Evolutionary conservation across 2,888 invertebrate genomes (phyloP).

Genomic region (Platerodrilus igneus): DNA sequence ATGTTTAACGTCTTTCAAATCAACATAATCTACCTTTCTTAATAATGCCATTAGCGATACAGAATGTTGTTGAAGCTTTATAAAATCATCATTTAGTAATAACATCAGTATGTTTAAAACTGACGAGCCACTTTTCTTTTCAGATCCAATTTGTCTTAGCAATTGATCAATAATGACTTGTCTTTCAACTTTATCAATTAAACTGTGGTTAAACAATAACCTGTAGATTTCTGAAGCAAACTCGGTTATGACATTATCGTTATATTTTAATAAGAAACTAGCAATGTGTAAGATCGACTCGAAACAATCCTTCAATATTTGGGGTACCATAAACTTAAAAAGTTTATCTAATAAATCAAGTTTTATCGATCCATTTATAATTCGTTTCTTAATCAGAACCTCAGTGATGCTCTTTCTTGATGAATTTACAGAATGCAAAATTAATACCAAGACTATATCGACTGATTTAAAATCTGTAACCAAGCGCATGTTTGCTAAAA

Average conservation of each 20-base stretch:
- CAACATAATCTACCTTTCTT: constrained; percentile 71
- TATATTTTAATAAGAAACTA: constrained; percentile 50
- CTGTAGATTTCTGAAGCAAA: constrained; percentile 59
- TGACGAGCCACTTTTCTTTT: constrained; percentile 33
- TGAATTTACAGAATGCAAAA: constrained; percentile 58
- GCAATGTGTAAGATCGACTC: constrained; percentile 54
- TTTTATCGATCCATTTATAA: constrained; percentile 58
- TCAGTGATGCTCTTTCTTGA: constrained; percentile 60
- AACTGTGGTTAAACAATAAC: constrained; percentile 46
- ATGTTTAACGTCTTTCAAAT: constrained; percentile 66
- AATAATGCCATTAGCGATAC: constrained; percentile 61
- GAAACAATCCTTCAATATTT: constrained; percentile 53
- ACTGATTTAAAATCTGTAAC: constrained; percentile 59
- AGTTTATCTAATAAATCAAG: constrained; percentile 54
- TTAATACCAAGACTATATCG: constrained; percentile 63
- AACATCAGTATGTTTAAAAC: constrained; percentile 35
- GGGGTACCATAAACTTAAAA: constrained; percentile 50
- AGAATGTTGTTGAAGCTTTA: constrained; percentile 55
- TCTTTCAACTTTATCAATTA: constrained; percentile 34
- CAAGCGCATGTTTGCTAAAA: constrained; percentile 52
- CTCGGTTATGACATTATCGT: constrained; percentile 52
- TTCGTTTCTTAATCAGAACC: constrained; percentile 58
- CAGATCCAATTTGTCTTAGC: constrained; percentile 36
- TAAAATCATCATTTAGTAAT: constrained; percentile 42
- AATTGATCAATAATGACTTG: constrained; percentile 40